Base-by-base conservation (phyloP, 2,797 vertebrate genomes). In the Rhabdophis nuchalis region DNA sequence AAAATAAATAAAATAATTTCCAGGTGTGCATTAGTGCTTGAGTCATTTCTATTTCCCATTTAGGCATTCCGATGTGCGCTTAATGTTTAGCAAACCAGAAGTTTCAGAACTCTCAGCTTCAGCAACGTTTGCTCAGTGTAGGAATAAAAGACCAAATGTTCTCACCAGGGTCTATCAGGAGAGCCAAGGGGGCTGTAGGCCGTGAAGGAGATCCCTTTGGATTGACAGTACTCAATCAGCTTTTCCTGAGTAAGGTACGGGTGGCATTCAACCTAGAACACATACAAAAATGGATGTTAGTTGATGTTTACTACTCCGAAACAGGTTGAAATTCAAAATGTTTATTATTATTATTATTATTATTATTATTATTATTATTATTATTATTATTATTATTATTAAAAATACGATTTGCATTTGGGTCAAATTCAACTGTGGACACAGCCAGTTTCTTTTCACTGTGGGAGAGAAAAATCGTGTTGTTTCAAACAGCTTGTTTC, bases 121-220 rank as follows among this genome's bases (percentile, higher is more conserved):
- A 60, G 58, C 0, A 68, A 87, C 27, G 52, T 52, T 85, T 13
- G 4, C 4, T 16, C 82, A 85, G 5, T 58, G 11, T 87, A 2
- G 0, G 3, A 1, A 0, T 4, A 60, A 57, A 77, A 86, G 18
- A 86, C 14, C 2, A 0, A 2, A 25, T 0, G 16, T 0, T 0
- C 97, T 97, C 92, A 99, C 98, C 98, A 98, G 86, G 98, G 98
- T 92, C 99, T 98, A 95, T 98, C 98, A 1, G 99, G 98, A 92
- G 98, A 99, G 11, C 99, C 99, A 3, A 99, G 97, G 0, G 98
- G 98, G 27, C 98, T 98, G 94, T 99, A 99, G 0, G 98, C 98
- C 0, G 98, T 99, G 95, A 99, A 98, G 16, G 97, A 25, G 4
- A 99, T 99, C 91, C 97, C 98, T 95, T 98, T 98, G 82, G 98